These are phyloP conservation scores for Xanthia icteritia DNA, from an alignment of 2,888 invertebrate genomes.

Conservation along the genomic window DNA sequence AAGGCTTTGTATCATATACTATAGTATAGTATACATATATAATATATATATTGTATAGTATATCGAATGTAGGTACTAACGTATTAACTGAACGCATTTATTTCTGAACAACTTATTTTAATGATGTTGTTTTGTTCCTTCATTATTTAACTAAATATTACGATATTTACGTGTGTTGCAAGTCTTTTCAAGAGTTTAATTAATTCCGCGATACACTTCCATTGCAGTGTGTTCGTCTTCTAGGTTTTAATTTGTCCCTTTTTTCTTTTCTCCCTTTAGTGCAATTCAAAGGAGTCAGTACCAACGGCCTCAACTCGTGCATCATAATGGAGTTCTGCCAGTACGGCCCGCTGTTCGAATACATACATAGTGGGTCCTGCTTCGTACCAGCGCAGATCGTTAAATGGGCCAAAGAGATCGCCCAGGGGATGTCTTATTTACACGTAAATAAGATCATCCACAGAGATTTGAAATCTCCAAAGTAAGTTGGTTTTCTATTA, in stretches of 20 bases:
- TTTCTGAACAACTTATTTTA: neutral
- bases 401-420: constrained; percentile 98
- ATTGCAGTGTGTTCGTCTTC: neutral
- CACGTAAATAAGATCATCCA: constrained; percentile 99
- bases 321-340: constrained; percentile 99
- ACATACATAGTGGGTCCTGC: constrained; percentile 95
- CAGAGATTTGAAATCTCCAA: constrained; percentile 99
- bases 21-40: no score
- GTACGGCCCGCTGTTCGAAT: constrained; percentile 97
- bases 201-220: neutral
- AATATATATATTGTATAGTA: no score
- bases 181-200: neutral
- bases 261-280: constrained; percentile 70
- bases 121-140: neutral
- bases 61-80: neutral
- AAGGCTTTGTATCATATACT: neutral
- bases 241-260: neutral
- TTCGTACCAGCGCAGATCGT: constrained; percentile 96
- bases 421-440: constrained; percentile 98
- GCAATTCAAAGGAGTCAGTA: constrained; percentile 97
- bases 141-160: neutral
- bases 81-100: neutral
- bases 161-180: neutral
- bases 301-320: constrained; percentile 97
- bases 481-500: constrained; percentile 92